These are phyloP conservation scores for Auanema sp. DNA, from an alignment of 2,888 invertebrate genomes.

Conservation along the genomic window DNA sequence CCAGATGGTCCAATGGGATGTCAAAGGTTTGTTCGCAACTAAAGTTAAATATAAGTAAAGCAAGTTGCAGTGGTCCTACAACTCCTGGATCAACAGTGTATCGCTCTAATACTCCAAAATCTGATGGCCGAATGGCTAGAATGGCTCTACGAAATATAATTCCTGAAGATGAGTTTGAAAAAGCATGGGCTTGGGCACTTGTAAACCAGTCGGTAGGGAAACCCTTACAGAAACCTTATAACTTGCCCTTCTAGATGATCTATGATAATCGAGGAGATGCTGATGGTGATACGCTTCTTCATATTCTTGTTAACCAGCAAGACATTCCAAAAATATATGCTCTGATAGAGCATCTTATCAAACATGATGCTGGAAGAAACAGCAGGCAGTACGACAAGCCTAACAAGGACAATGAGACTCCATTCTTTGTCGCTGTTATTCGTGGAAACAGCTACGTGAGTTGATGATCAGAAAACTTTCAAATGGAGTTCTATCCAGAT, in stretches of 20 bases:
- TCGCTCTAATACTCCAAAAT: slow-evolving; percentile 31
- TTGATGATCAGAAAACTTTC: not conserved
- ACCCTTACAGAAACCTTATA: slow-evolving; percentile 9
- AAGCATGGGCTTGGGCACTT: slow-evolving; percentile 61
- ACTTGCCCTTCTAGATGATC: slow-evolving; percentile 26
- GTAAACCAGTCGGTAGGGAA: not conserved
- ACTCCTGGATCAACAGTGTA: slow-evolving; percentile 33
- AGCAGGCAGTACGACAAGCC: slow-evolving; percentile 55
- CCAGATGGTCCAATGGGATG: slow-evolving; percentile 54
- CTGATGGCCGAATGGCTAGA: slow-evolving; percentile 43
- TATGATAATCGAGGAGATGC: slow-evolving; percentile 34
- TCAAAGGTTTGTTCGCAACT: slow-evolving; percentile 19
- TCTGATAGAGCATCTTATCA: slow-evolving; percentile 61
- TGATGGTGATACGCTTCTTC: slow-evolving; percentile 63
- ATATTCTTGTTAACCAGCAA: slow-evolving; percentile 60
- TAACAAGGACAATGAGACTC: slow-evolving; percentile 62
- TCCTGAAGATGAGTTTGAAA: slow-evolving; percentile 52
- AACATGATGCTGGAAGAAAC: slow-evolving; percentile 37
- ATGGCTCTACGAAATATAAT: slow-evolving; percentile 53
- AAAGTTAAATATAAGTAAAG: not conserved
- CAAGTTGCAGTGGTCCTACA: slow-evolving; percentile 32
- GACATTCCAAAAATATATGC: slow-evolving; percentile 63
- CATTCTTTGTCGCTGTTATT: slow-evolving; percentile 60
- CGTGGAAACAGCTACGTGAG: slow-evolving; percentile 45
- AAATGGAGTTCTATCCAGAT: slow-evolving; percentile 30